phyloP scores from a whole-genome alignment of 2,888 invertebrate genomes.

The Plagodis dolabraria region DNA sequence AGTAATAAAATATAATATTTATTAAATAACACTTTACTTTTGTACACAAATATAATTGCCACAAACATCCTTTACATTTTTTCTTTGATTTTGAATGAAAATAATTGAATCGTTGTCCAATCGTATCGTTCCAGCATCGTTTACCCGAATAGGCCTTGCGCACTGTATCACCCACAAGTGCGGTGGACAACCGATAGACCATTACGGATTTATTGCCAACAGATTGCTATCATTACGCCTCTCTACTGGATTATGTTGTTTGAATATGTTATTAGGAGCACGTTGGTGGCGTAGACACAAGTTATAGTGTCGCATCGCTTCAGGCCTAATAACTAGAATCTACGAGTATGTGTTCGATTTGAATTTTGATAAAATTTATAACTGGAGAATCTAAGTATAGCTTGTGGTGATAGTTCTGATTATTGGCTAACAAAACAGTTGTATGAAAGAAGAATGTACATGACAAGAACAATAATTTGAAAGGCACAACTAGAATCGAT shows the following conservation, averaged over 20 bases:
- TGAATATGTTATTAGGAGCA: conserved; percentile 73
- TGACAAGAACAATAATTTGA: too few species aligned
- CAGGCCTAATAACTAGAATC: conserved; percentile 25
- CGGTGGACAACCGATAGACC: conserved; percentile 76
- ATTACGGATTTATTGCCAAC: conserved; percentile 77
- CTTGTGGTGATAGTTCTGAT: too few species aligned
- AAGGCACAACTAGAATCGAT: too few species aligned
- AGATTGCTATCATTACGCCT: conserved; percentile 79
- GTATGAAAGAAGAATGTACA: too few species aligned
- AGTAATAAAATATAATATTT: too few species aligned
- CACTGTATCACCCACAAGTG: conserved; percentile 62
- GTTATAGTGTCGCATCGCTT: conserved; percentile 32
- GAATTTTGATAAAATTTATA: too few species aligned
- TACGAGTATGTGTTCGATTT: background rate
- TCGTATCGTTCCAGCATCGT: conserved; percentile 27
- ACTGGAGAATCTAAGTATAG: too few species aligned
- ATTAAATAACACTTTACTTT: too few species aligned
- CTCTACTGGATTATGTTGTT: conserved; percentile 75
- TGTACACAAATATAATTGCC: too few species aligned
- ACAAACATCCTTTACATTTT: background rate
- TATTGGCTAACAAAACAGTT: too few species aligned
- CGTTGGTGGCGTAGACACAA: conserved; percentile 11
- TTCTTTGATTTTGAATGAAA: background rate
- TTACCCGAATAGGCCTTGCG: conserved; percentile 37
- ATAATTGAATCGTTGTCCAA: conserved; percentile 11